Conservation (phyloP, 2,797 vertebrate species). For the Chelon labrosus region DNA sequence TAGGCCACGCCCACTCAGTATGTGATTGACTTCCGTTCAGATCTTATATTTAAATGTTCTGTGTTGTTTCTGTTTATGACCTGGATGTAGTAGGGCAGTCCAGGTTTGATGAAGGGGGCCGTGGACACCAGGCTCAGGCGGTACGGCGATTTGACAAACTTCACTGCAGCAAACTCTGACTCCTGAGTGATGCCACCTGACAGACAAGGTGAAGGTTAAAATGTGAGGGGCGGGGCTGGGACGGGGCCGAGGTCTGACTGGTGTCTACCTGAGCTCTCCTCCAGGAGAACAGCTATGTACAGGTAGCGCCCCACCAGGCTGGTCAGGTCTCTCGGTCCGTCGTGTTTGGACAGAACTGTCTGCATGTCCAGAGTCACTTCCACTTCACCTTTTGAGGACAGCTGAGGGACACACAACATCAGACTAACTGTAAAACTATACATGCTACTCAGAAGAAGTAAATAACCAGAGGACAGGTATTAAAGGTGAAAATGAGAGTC, state of each 20-base stretch:
- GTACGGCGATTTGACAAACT: conserved; percentile 89
- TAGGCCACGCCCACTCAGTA: no score
- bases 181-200: conserved; percentile 92
- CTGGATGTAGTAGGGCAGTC: conserved; percentile 91
- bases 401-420: conserved; percentile 37
- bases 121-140: conserved; percentile 89
- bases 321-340: conserved; percentile 76
- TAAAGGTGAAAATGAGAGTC: no score
- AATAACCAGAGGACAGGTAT: no score
- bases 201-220: background rate
- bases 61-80: no score
- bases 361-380: conserved; percentile 82
- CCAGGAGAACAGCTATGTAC: conserved; percentile 86
- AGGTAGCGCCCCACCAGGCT: conserved; percentile 84
- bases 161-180: conserved; percentile 86
- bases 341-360: conserved; percentile 69
- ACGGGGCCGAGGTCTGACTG: no score
- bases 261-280: conserved; percentile 85
- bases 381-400: conserved; percentile 77
- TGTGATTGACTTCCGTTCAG: no score
- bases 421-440: background rate
- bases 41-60: no score
- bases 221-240: no score
- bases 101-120: conserved; percentile 93
- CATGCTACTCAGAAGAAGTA: no score